Evolutionary conservation across 2,113 vertebrate genomes (phyloP).

Genomic region (Tragulus kanchil): DNA sequence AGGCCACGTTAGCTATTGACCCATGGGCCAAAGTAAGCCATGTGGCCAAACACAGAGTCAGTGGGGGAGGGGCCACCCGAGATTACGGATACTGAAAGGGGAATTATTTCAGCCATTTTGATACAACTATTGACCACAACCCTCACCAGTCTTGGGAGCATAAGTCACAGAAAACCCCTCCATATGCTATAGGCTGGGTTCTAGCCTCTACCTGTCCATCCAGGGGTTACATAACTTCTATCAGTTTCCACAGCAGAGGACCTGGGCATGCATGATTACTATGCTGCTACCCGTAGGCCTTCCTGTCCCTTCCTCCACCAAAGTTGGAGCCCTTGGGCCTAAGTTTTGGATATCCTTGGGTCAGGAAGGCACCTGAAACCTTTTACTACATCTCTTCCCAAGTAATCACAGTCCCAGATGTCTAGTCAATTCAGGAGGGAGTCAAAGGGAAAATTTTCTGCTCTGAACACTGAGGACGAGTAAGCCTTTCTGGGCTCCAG

Average conservation of each 20-base stretch:
- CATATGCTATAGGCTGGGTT: background rate
- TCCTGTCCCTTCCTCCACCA: background rate
- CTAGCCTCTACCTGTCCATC: background rate
- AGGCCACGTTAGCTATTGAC: background rate
- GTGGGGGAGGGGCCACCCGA: background rate
- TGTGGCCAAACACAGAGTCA: background rate
- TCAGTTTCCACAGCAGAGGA: background rate
- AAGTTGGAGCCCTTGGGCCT: background rate
- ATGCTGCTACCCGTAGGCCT: background rate
- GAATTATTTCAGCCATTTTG: background rate
- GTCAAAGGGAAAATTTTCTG: background rate
- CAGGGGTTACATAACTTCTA: background rate
- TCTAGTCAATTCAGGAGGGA: background rate
- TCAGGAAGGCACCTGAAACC: background rate
- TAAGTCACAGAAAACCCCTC: background rate
- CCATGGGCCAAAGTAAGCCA: background rate
- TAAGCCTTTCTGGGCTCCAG: conserved; percentile 28
- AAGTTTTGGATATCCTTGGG: background rate
- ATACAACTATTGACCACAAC: background rate
- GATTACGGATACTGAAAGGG: background rate
- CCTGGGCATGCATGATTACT: background rate
- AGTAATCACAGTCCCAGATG: background rate
- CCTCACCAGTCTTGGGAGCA: background rate
- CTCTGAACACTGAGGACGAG: conserved; percentile 15
- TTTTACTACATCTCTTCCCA: background rate